Base-by-base conservation (phyloP, 64 coral and sea anemone species). In the Montipora sp. region DNA sequence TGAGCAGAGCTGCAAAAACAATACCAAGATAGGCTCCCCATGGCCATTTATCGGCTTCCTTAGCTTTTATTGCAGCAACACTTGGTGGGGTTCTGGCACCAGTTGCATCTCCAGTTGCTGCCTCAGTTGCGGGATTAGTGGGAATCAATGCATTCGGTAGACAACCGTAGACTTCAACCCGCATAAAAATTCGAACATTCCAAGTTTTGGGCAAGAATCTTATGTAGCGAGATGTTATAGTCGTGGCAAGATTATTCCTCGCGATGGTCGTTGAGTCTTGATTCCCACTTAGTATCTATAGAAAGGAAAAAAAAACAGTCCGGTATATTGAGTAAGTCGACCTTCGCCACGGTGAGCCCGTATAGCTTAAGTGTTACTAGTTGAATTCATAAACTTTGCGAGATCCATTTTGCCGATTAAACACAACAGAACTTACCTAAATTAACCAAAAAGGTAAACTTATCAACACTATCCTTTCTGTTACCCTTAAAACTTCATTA, bases 151-250 rank as follows among this genome's bases (percentile, higher is more conserved):
- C 7, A 11, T 46, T 60, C 7, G 15, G 50, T 15, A 59, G 14
- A 70, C 87, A 89, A 22, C 89, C 89, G 13, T 90, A 90, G 47
- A 90, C 77, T 71, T 90, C 89, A 7, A 90, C 75, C 2, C 89
- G 89, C 75, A 90, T 79, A 53, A 48, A 79, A 49, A 81, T 79
- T 8, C 59, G 43, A 0, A 36, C 10, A 51, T 81, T 80, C 89
- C 89, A 90, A 14, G 10, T 80, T 8, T 79, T 49, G 1, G 89
- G 89, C 16, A 67, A 51, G 67, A 90, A 80, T 81, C 78, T 67
- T 78, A 90, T 81, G 47, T 66, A 90, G 24, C 77, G 89, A 21
- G 57, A 43, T 18, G 18, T 47, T 4, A 81, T 48, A 22, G 89
- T n/a, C 5, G 27, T 1, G 48, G 55, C 75, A 18, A 90, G 61